Evolutionary conservation across 1,140 invertebrate species (phyloP).

Genomic region (Phymorhynchus buccinoides): DNA sequence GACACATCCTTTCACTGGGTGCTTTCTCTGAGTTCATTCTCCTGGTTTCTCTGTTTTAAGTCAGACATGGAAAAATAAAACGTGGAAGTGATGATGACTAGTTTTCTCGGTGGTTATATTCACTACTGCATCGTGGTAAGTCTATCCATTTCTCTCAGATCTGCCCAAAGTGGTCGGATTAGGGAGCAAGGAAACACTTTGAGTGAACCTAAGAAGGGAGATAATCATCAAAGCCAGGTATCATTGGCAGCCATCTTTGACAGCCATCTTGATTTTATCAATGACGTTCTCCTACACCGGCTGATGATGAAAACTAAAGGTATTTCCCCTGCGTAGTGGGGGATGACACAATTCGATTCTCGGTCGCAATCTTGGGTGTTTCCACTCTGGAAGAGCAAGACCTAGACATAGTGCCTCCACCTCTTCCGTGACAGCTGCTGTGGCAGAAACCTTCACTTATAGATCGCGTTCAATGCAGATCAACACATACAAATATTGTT

Average conservation of each 20-base stretch:
- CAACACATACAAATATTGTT: not conserved
- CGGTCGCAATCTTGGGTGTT: not conserved
- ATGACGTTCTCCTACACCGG: slow-evolving; percentile 6
- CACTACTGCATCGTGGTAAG: slow-evolving; percentile 33
- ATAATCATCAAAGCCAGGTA: not conserved
- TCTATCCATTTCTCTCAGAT: slow-evolving; percentile 25
- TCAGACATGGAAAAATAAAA: slow-evolving; percentile 14
- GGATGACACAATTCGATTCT: slow-evolving; percentile 28
- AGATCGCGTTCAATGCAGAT: not conserved
- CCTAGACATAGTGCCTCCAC: not conserved
- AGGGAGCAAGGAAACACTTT: not conserved
- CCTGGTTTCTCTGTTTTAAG: not conserved
- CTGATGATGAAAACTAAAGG: slow-evolving; percentile 23
- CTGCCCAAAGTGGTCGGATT: slow-evolving; percentile 3
- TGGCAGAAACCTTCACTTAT: not conserved
- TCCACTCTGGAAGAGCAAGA: slow-evolving; percentile 8
- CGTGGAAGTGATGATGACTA: slow-evolving; percentile 1
- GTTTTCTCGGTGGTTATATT: slow-evolving; percentile 27
- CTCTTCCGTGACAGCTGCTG: not conserved
- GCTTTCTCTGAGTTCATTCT: not conserved
- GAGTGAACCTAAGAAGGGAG: not conserved
- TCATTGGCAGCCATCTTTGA: slow-evolving; percentile 25
- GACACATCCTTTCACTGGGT: not conserved
- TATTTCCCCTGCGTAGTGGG: slow-evolving; percentile 24
- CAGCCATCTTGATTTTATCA: slow-evolving; percentile 8